Conservation (phyloP, 2,888 invertebrate genomes). For the Gymnocheta viridis region DNA sequence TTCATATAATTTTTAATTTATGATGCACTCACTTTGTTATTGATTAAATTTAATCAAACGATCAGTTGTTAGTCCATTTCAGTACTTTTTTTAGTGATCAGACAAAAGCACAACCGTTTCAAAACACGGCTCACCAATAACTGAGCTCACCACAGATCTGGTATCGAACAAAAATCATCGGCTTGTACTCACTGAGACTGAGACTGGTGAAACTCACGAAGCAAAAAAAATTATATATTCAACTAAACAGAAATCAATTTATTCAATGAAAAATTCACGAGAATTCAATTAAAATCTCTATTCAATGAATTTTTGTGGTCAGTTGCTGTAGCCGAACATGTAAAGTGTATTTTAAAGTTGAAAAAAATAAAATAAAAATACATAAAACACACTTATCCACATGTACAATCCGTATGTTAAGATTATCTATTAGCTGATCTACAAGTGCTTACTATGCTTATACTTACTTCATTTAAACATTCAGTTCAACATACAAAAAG, state of each 20-base stretch:
- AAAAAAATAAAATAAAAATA: too few species aligned
- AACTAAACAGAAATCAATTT: slow-evolving; percentile 26
- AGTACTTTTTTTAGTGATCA: slow-evolving; percentile 1
- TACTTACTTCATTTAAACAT: slow-evolving; percentile 27
- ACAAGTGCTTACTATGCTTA: background rate
- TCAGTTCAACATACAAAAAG: background rate
- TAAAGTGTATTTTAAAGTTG: background rate
- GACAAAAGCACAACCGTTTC: slow-evolving; percentile 55
- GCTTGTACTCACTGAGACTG: background rate
- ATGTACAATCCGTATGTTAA: background rate
- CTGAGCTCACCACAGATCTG: slow-evolving; percentile 33
- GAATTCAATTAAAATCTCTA: slow-evolving; percentile 24
- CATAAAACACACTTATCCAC: background rate
- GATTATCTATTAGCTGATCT: background rate
- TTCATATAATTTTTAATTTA: slow-evolving; percentile 1
- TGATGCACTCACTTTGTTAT: slow-evolving; percentile 45
- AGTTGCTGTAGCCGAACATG: background rate
- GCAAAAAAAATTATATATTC: background rate
- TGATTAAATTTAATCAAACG: slow-evolving; percentile 27
- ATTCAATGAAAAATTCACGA: slow-evolving; percentile 27
- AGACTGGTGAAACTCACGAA: background rate
- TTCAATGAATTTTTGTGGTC: slow-evolving; percentile 23
- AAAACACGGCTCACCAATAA: slow-evolving; percentile 55
- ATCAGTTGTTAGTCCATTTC: slow-evolving; percentile 25
- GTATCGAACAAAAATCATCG: slow-evolving; percentile 11